Evolutionary conservation across 2,113 vertebrate species (phyloP), one percentile per base, ranked within the genome.

Genomic region (Chaetodon auriga): DNA sequence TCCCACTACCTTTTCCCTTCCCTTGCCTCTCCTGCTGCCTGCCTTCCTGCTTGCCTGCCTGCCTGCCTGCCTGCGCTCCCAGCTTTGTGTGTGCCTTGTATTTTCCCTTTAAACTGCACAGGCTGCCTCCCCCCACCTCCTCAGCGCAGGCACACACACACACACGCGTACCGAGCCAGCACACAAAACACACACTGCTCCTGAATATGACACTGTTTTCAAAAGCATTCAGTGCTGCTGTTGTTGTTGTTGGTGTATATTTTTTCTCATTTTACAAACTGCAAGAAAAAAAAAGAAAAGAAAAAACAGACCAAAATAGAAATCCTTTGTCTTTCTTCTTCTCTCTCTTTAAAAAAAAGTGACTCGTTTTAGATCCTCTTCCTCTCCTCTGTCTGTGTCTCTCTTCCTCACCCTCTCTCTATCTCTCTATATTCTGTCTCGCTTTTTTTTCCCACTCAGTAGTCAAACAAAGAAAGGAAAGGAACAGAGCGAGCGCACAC

Each of bases 391-490:
- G 62, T 77, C 83, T 92, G 78, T 90, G 85, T 89, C 90, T 90
- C 90, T 85, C 85, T 73, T 80, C 79, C 76, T 89, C 92, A 81
- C 82, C 85, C 85, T 85, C 88, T 72, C 81, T 75, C 78, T 75
- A 85, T 72, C 92, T 86, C 89, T 86, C 84, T 94, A 87, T 87
- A 89, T 92, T 94, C 86, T 93, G 87, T 94, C 91, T 94, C 65
- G 86, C 86, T 91, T 87, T 90, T 83, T 90, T 87, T 87, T 30
- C 93, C 78, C 85, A 93, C 93, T 95, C 93, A 95, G 94, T 93
- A 95, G 92, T 96, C 95, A 96, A 95, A 96, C 95, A 96, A 96
- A 96, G 95, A 95, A 95, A 95, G 92, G 91, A 95, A 95, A 95
- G 93, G 92, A 95, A 93, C 92, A 93, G 93, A 93, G 92, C 90